These are phyloP conservation scores for Mormyrops attenuatus DNA, from an alignment of 2,797 vertebrate genomes.

Conservation along the genomic window DNA sequence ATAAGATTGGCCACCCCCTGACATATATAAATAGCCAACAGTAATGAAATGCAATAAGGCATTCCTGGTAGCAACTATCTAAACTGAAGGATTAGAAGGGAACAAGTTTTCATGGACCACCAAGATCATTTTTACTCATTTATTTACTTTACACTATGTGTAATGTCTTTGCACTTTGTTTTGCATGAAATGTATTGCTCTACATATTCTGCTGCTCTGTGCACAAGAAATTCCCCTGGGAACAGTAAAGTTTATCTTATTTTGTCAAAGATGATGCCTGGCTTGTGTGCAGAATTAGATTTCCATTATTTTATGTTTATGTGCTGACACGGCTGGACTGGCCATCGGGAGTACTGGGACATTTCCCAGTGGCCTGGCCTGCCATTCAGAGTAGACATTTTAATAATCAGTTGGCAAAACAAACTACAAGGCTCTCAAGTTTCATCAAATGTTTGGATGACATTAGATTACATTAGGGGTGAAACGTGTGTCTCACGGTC, in stretches of 20 bases:
- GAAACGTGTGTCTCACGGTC: background rate
- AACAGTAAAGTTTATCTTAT: background rate
- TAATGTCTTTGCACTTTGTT: background rate
- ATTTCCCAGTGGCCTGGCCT: background rate
- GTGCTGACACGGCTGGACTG: background rate
- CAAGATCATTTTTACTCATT: background rate
- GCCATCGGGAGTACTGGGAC: background rate
- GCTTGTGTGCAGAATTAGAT: background rate
- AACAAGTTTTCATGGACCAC: background rate
- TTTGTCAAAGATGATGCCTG: background rate
- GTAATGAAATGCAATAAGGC: background rate
- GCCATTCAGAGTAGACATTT: background rate
- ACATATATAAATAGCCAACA: background rate
- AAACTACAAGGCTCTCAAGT: background rate
- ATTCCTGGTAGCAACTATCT: background rate
- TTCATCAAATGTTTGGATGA: background rate
- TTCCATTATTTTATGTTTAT: background rate
- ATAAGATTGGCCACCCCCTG: too few relatives aligned
- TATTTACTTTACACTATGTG: background rate
- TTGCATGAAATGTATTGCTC: background rate
- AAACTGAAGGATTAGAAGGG: background rate
- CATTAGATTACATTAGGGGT: background rate
- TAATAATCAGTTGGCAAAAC: background rate
- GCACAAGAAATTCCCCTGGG: background rate
- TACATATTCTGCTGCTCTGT: background rate